Conservation (phyloP, 2,888 invertebrate species). For the Melinaea menophilus region DNA sequence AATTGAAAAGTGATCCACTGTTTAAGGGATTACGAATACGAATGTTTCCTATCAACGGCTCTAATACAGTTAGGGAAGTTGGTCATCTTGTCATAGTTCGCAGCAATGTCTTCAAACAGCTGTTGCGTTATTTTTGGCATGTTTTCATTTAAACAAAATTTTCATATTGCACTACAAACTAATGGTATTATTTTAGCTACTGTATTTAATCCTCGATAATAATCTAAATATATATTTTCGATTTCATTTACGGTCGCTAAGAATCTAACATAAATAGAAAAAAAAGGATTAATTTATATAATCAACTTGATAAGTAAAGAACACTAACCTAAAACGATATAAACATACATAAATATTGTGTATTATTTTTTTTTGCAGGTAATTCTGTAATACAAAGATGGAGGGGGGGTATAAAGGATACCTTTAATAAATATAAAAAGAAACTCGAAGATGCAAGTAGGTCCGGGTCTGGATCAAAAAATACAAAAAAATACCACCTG, state of each 20-base stretch:
- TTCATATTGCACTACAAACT: conserved; percentile 33
- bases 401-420: conserved; percentile 35
- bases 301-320: conserved; percentile 30
- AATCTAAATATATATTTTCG: conserved; percentile 30
- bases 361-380: conserved; percentile 31
- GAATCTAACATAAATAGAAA: conserved; percentile 22
- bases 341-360: conserved; percentile 29
- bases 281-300: conserved; percentile 30
- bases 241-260: conserved; percentile 17
- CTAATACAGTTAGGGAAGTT: conserved; percentile 35
- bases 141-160: conserved; percentile 28
- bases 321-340: conserved; percentile 22
- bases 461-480: conserved; percentile 33
- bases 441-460: conserved; percentile 35
- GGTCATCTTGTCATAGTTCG: conserved; percentile 21
- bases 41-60: conserved; percentile 34
- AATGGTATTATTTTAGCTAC: conserved; percentile 29
- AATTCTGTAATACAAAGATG: conserved; percentile 33
- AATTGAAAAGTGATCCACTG: conserved; percentile 34
- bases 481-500: conserved; percentile 7
- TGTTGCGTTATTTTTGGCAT: conserved; percentile 14
- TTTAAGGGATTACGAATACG: conserved; percentile 25
- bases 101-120: too few species aligned
- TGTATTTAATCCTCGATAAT: conserved; percentile 32
- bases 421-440: conserved; percentile 34